Conservation (phyloP, 2,113 vertebrate genomes). For the Zootoca vivipara region DNA sequence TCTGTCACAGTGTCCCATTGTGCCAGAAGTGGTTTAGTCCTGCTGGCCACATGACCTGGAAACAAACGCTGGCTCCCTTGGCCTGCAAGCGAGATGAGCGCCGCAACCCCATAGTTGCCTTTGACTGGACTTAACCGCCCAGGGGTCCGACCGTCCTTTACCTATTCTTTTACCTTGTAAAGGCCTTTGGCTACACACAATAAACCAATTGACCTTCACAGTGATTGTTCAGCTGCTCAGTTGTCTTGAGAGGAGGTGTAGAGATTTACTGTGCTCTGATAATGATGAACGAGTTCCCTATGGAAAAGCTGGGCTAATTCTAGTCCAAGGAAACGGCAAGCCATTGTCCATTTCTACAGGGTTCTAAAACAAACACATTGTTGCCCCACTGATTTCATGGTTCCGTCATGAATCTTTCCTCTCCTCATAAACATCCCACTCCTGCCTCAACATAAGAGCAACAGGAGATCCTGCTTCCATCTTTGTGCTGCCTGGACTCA, state of each 20-base stretch:
- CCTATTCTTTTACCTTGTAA: too few species aligned
- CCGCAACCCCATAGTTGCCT: too few species aligned
- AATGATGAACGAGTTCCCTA: background rate
- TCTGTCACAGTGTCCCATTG: too few species aligned
- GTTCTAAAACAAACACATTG: background rate
- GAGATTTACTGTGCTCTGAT: background rate
- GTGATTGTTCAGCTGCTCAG: background rate
- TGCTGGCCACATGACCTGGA: too few species aligned
- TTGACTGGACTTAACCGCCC: too few species aligned
- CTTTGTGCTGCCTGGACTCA: background rate
- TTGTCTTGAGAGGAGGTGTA: background rate
- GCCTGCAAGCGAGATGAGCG: too few species aligned
- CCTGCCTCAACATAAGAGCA: background rate
- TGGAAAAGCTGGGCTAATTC: accelerated
- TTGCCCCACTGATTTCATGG: background rate
- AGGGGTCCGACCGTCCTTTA: too few species aligned
- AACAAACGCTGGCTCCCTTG: too few species aligned
- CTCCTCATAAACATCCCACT: background rate
- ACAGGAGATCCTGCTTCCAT: background rate
- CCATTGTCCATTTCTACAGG: accelerated
- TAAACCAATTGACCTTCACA: background rate
- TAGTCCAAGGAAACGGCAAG: accelerated
- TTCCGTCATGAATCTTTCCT: background rate
- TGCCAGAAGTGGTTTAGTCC: too few species aligned
- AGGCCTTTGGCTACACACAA: too few species aligned